These are phyloP conservation scores for Philereme vetulata DNA, from an alignment of 2,888 invertebrate genomes.

Conservation along the genomic window DNA sequence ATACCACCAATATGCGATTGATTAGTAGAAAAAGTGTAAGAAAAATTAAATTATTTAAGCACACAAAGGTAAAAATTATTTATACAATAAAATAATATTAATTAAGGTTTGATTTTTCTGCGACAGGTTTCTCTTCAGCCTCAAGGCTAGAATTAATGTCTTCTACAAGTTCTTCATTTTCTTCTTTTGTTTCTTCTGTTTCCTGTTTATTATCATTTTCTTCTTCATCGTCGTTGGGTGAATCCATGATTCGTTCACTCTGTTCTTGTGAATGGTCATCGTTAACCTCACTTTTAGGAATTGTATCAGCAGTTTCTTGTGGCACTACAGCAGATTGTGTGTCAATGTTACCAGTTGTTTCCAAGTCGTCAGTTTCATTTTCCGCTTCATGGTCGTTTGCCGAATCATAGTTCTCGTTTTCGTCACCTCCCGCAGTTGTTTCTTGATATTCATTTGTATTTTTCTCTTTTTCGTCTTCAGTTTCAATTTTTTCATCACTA, in stretches of 20 bases:
- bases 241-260: background rate
- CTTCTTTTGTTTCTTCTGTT: constrained; percentile 3
- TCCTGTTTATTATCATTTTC: constrained; percentile 1
- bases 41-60: too few relatives aligned
- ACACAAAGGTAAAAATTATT: too few relatives aligned
- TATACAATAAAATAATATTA: too few relatives aligned
- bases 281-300: constrained; percentile 1
- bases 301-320: constrained; percentile 1
- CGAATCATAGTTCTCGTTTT: background rate
- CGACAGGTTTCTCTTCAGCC: constrained; percentile 1
- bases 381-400: background rate
- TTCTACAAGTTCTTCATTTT: background rate
- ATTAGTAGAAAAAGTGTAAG: too few relatives aligned
- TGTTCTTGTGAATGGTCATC: background rate
- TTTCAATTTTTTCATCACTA: constrained; percentile 5
- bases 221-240: background rate
- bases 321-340: constrained; percentile 4
- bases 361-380: constrained; percentile 1
- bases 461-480: background rate
- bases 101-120: background rate
- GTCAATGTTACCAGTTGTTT: constrained; percentile 5
- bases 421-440: constrained; percentile 2
- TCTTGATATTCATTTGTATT: constrained; percentile 8
- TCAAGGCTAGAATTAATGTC: background rate
- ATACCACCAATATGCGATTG: too few relatives aligned